A percentile compares a stretch with the other conserved stretches of the same genome.
These are phyloP conservation scores for Stichodactyla helianthus DNA, from an alignment of 64 coral and sea anemone genomes.

Conservation along the genomic window DNA sequence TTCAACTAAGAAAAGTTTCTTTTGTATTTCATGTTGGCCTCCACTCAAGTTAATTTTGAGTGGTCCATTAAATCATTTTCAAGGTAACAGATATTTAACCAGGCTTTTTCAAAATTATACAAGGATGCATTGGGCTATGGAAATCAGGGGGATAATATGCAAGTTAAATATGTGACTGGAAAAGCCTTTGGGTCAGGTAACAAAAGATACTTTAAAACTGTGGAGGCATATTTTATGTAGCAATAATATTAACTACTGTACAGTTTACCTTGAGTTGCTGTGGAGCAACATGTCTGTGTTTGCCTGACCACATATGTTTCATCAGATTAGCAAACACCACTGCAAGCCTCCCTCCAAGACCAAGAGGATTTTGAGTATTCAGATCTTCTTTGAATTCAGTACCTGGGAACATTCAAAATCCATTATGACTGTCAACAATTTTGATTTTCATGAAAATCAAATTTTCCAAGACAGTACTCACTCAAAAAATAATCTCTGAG, in stretches of 20 bases:
- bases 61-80: no score
- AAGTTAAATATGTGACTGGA: no score
- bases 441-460: neutral
- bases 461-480: conserved; percentile 11
- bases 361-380: conserved; percentile 73
- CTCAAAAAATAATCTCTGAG: conserved; percentile 80
- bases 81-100: no score
- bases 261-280: conserved; percentile 55
- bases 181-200: neutral
- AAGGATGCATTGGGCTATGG: no score
- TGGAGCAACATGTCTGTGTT: conserved; percentile 48
- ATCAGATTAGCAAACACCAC: conserved; percentile 57
- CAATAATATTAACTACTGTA: no score
- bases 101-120: no score
- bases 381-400: conserved; percentile 56
- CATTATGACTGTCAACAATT: neutral
- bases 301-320: conserved; percentile 73
- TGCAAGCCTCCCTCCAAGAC: conserved; percentile 63
- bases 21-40: no score
- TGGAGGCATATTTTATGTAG: no score
- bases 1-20: no score
- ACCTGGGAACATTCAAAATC: conserved; percentile 5
- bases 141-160: no score
- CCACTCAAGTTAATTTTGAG: no score
- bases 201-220: neutral